phyloP scores from a whole-genome alignment of 64 coral and sea anemone species.

The Hydrozoanthus tunicans region DNA sequence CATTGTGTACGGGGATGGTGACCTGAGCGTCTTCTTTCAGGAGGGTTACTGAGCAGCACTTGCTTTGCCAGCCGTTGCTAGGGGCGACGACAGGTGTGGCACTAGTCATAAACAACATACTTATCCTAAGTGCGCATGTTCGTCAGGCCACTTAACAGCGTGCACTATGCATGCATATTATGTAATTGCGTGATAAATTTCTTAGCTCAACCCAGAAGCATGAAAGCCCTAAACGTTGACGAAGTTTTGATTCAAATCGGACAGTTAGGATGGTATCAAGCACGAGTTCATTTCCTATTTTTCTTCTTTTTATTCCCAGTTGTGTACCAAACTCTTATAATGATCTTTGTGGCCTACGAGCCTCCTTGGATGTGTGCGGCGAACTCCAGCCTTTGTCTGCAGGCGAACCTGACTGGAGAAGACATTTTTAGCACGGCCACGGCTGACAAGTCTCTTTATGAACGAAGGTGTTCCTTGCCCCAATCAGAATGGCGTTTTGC shows the following conservation, averaged over 20 bases:
- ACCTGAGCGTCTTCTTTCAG: too few species aligned
- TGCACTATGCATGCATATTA: too few species aligned
- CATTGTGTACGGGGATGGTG: too few species aligned
- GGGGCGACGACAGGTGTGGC: too few species aligned
- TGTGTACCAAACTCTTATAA: constrained; percentile 56
- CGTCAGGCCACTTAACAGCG: too few species aligned
- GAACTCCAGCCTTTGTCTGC: constrained; percentile 39
- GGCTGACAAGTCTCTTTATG: neutral
- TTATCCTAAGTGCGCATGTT: too few species aligned
- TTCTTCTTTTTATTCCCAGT: constrained; percentile 53
- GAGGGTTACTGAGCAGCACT: too few species aligned
- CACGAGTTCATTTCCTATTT: constrained; percentile 24
- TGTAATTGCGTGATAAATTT: too few species aligned
- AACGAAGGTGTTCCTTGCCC: constrained; percentile 14
- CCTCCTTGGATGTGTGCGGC: constrained; percentile 56
- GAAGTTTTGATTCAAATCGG: constrained; percentile 43
- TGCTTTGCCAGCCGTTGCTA: too few species aligned
- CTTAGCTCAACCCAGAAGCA: neutral
- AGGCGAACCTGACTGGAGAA: constrained; percentile 34
- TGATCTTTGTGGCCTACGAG: constrained; percentile 62
- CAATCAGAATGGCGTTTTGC: constrained; percentile 25
- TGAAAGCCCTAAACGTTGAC: constrained; percentile 39
- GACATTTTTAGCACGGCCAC: constrained; percentile 55
- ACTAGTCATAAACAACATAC: too few species aligned
- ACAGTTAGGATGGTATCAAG: constrained; percentile 53